Conservation (phyloP, 2,888 invertebrate species). For the Cheilosia scutellata region DNA sequence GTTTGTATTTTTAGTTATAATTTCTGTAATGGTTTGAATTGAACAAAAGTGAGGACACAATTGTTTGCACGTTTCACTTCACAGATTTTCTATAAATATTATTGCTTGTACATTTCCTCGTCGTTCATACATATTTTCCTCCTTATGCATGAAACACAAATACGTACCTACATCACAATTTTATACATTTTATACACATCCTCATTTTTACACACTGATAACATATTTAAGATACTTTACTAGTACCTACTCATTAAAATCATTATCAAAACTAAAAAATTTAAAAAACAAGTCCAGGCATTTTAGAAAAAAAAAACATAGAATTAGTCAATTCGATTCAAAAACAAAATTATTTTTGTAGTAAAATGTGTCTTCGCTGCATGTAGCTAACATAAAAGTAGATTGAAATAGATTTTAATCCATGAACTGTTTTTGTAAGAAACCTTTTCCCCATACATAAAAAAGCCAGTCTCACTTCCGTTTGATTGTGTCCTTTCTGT, state of each 20-base stretch:
- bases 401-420: conserved; percentile 25
- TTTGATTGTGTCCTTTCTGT: background rate
- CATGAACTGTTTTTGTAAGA: conserved; percentile 6
- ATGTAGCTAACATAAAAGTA: conserved; percentile 73
- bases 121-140: background rate
- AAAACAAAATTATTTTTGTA: conserved; percentile 11
- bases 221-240: conserved; percentile 30
- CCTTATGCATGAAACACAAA: conserved; percentile 4
- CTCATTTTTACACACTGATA: conserved; percentile 15
- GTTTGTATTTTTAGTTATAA: background rate
- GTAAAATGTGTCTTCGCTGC: conserved; percentile 71
- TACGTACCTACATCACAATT: conserved; percentile 2
- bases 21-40: conserved; percentile 12
- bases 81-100: background rate
- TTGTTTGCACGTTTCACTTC: conserved; percentile 55
- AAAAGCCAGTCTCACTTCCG: background rate
- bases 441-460: conserved; percentile 1
- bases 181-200: conserved; percentile 23
- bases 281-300: background rate
- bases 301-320: background rate
- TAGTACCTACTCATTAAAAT: conserved; percentile 3
- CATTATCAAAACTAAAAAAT: conserved; percentile 11
- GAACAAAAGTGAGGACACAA: conserved; percentile 68
- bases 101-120: conserved; percentile 10
- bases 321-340: background rate